Conservation (phyloP, 2,888 invertebrate species). For the Drosophila nigritarsus region DNA sequence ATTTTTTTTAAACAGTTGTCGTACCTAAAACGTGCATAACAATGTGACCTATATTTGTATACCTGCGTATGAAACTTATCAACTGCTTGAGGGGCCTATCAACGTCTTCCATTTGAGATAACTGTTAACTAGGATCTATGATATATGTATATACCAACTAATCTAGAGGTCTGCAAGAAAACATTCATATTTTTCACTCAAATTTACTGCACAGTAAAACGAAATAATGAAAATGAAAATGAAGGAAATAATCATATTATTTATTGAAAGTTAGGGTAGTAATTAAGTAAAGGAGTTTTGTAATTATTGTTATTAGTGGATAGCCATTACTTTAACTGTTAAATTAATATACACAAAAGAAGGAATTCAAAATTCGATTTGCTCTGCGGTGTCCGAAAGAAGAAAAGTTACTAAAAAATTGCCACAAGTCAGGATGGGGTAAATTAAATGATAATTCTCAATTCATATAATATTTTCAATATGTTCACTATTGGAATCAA, state of each 20-base stretch:
- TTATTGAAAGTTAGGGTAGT: neutral
- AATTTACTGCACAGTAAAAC: neutral
- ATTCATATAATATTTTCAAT: too few species aligned
- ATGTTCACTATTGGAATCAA: too few species aligned
- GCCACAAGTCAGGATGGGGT: too few species aligned
- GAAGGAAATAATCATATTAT: neutral
- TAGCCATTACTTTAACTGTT: neutral
- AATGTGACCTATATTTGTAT: constrained; percentile 73
- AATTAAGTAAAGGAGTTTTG: neutral
- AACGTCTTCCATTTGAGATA: constrained; percentile 69
- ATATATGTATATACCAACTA: constrained; percentile 4
- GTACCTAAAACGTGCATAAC: constrained; percentile 68
- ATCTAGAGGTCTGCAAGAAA: neutral
- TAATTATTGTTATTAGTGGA: neutral
- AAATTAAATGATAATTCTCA: too few species aligned
- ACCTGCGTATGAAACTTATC: constrained; percentile 52
- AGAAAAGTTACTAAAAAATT: too few species aligned
- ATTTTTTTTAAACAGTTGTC: constrained; percentile 31
- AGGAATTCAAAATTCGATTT: too few species aligned
- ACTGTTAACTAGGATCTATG: constrained; percentile 43
- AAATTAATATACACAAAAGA: neutral
- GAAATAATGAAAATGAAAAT: neutral
- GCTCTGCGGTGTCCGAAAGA: too few species aligned
- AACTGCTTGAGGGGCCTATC: constrained; percentile 40
- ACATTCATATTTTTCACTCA: neutral